Percentiles rank a stretch among this genome's conserved stretches.
Conservation (phyloP, 2,888 invertebrate genomes). For the Drosophila kanekoi region DNA sequence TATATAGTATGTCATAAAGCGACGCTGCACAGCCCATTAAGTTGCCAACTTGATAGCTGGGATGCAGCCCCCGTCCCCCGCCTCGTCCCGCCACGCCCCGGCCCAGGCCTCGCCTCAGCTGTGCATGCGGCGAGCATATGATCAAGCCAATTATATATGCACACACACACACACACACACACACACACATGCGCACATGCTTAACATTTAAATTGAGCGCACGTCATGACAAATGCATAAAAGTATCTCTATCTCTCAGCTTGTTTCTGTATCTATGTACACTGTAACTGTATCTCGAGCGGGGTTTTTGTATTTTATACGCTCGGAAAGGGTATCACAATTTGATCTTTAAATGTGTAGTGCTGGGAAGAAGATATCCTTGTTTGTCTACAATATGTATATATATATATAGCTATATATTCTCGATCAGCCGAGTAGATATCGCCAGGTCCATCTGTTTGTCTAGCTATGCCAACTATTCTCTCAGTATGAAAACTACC, state of each 20-base stretch:
- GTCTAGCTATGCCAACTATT: no score
- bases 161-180: slow-evolving; percentile 10
- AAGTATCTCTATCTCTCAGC: slow-evolving; percentile 5
- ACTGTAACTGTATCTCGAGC: slow-evolving; percentile 16
- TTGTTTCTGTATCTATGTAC: slow-evolving; percentile 18
- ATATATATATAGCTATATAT: no score
- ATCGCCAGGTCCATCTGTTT: no score
- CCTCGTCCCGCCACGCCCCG: background rate
- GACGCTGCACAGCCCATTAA: slow-evolving; percentile 62
- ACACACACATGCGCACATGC: slow-evolving; percentile 25
- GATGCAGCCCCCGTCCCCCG: background rate
- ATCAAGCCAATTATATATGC: slow-evolving; percentile 72
- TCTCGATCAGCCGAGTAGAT: no score
- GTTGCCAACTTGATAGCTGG: slow-evolving; percentile 63
- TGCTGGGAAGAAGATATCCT: no score
- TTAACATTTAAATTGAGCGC: slow-evolving; percentile 68
- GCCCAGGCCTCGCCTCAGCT: background rate
- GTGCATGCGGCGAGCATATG: slow-evolving; percentile 74
- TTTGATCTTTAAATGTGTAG: no score
- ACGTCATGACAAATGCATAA: slow-evolving; percentile 54
- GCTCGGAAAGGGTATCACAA: no score
- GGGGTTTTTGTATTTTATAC: background rate
- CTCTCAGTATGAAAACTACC: no score
- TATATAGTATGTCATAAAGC: slow-evolving; percentile 50
- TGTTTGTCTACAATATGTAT: no score